Percentiles rank a stretch among this genome's conserved stretches.
Conservation (phyloP, 2,888 invertebrate species). For the Microdon myrmicae region DNA sequence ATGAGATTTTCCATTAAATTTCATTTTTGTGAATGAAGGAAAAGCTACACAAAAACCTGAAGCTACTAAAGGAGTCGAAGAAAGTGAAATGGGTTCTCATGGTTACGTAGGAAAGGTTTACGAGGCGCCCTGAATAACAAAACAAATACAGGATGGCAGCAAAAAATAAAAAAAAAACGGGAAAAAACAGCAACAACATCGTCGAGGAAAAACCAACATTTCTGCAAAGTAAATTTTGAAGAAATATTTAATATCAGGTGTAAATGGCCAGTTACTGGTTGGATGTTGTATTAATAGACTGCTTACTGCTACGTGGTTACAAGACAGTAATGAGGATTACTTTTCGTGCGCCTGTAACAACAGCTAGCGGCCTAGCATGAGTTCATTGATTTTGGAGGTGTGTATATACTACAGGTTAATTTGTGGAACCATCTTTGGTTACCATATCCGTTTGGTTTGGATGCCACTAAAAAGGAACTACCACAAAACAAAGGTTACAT, state of each 20-base stretch:
- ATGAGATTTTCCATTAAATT: constrained; percentile 54
- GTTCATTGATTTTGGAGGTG: too few relatives aligned
- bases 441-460: too few relatives aligned
- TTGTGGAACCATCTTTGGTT: too few relatives aligned
- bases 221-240: constrained; percentile 20
- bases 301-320: constrained; percentile 13
- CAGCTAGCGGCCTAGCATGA: too few relatives aligned
- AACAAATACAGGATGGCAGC: neutral
- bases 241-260: constrained; percentile 23
- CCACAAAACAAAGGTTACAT: too few relatives aligned
- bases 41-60: neutral
- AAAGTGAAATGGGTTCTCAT: constrained; percentile 23
- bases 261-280: constrained; percentile 14
- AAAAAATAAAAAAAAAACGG: neutral
- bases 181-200: neutral
- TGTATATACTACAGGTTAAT: too few relatives aligned
- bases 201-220: too few relatives aligned
- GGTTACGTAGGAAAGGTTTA: constrained; percentile 23
- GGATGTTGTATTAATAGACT: constrained; percentile 14
- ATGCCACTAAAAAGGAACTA: too few relatives aligned
- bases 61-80: neutral
- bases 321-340: neutral
- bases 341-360: too few relatives aligned
- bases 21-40: constrained; percentile 41
- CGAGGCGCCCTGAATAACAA: too few relatives aligned